Conservation (phyloP, 1,140 invertebrate species). For the Dufourea novaeangliae region DNA sequence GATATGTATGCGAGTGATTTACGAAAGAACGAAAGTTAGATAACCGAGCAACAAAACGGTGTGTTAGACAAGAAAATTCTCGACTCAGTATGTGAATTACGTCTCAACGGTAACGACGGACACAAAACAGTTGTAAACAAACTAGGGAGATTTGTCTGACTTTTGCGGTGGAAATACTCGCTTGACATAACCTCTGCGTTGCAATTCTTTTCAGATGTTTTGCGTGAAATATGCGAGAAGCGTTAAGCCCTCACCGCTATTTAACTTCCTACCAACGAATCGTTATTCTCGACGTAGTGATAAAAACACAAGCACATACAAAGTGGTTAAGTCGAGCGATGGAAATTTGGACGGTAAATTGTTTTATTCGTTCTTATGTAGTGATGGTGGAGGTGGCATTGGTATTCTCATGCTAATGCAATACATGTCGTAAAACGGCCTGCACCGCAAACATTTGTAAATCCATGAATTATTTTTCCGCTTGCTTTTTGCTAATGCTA, state of each 20-base stretch:
- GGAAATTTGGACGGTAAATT: conserved; percentile 74
- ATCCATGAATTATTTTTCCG: too few relatives aligned
- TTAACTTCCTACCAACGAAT: conserved; percentile 66
- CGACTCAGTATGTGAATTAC: conserved; percentile 19
- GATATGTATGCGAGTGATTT: neutral
- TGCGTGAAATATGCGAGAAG: conserved; percentile 72
- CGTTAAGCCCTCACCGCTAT: conserved; percentile 57
- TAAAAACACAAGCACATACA: conserved; percentile 72
- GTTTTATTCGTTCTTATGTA: too few relatives aligned
- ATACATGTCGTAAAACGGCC: too few relatives aligned
- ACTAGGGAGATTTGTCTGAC: neutral
- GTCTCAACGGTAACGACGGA: conserved; percentile 6
- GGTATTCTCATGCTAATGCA: neutral
- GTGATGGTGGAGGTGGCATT: neutral
- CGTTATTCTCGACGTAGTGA: conserved; percentile 76
- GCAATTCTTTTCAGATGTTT: conserved; percentile 74
- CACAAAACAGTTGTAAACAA: neutral
- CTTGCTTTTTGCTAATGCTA: neutral
- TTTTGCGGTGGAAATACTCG: neutral
- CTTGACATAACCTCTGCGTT: conserved; percentile 8
- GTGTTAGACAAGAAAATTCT: neutral
- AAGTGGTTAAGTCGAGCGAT: conserved; percentile 70
- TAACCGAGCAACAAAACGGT: neutral
- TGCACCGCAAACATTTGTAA: neutral
- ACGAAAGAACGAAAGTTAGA: neutral